Conservation (phyloP, 53 echinoderm and acorn worm genomes). For the Zoroaster sp. region DNA sequence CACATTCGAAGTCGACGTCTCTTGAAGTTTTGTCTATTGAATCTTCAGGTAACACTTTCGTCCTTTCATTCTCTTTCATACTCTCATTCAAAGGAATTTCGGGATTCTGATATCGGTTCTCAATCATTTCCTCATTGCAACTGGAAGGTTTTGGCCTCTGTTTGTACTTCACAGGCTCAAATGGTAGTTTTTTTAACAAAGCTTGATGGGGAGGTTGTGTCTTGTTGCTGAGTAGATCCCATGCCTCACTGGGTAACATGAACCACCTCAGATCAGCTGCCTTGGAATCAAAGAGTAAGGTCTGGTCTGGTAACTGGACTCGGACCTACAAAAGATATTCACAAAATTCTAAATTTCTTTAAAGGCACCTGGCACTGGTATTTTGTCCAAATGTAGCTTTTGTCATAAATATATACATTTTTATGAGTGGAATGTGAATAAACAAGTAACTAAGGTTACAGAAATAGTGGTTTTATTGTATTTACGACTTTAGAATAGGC, state of each 20-base stretch:
- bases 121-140: not conserved
- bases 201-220: not conserved
- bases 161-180: constrained; percentile 74
- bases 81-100: not conserved
- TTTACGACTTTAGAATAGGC: too few relatives aligned
- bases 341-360: not conserved
- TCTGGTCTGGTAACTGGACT: constrained; percentile 86
- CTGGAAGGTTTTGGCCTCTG: not conserved
- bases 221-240: constrained; percentile 35
- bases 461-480: too few relatives aligned
- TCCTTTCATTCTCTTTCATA: not conserved
- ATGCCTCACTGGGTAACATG: constrained; percentile 93
- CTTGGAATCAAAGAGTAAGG: constrained; percentile 75
- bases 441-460: too few relatives aligned
- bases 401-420: too few relatives aligned
- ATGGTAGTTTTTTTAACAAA: constrained; percentile 49
- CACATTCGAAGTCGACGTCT: not conserved
- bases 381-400: too few relatives aligned
- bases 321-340: constrained; percentile 56
- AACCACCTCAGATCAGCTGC: constrained; percentile 83
- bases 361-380: too few relatives aligned
- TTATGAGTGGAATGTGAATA: too few relatives aligned
- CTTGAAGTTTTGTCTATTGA: not conserved
- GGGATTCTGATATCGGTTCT: not conserved
- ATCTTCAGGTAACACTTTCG: not conserved